Evolutionary conservation across 2,797 vertebrate genomes (phyloP), one percentile per base, ranked within the genome.

Genomic region (Siniperca undulata): DNA sequence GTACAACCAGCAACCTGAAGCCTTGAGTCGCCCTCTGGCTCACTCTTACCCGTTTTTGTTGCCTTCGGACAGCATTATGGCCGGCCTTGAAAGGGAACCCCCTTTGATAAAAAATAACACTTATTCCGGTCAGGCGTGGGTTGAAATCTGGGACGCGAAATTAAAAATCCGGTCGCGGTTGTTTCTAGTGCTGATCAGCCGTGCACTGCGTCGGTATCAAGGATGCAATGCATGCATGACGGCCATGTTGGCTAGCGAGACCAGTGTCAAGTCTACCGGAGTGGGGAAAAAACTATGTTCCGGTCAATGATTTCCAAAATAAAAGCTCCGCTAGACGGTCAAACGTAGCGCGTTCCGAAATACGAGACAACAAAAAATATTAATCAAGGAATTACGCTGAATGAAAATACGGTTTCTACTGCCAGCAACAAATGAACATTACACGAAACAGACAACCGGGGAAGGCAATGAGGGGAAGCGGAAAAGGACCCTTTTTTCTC

Each of bases 31-130:
- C 91, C 89, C 89, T 86, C 89, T 83, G 87, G 73, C 77, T 91
- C 89, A 77, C 84, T 92, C 97, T 97, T 97, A 98, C 97, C 97
- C 97, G 96, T 96, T 97, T 97, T 97, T 98, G 97, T 96, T 95
- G 93, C 97, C 97, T 96, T 98, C 97, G 92, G 97, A 98, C 93
- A 97, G 95, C 97, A 97, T 97, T 95, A 81, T 88, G 91, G 82
- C 93, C 93, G 90, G 92, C 88, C 88, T 93, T 76, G 69, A 86
- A 85, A 78, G 78, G 78, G 78, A 77, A 85, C 72, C 83, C 91
- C 86, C 84, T 71, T 34, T 53, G 77, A 73, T 75, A 27, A 58
- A 73, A 61, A 64, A 68, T 30, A 69, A 80, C 73, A 81, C 89
- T 67, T 79, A 38, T 67, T 87, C 80, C 87, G 81, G 75, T 86